Conservation (phyloP, 2,113 vertebrate genomes). For the Saccopteryx bilineata region DNA sequence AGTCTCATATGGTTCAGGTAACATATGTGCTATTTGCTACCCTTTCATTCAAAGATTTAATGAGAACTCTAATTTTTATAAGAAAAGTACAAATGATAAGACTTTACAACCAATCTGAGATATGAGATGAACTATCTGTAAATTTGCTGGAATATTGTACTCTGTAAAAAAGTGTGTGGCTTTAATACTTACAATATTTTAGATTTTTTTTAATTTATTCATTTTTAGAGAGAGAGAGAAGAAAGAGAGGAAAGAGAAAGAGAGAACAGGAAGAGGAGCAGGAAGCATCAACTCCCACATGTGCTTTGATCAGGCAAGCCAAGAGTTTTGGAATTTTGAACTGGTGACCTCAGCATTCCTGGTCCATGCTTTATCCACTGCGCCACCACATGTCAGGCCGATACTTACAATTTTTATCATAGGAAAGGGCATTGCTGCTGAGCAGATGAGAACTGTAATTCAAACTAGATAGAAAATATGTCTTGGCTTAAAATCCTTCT, state of each 20-base stretch:
- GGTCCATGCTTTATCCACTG: too few species aligned
- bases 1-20: neutral
- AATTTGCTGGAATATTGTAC: neutral
- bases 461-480: accelerated
- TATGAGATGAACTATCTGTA: neutral
- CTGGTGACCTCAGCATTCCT: too few species aligned
- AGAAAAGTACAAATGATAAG: neutral
- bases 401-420: neutral
- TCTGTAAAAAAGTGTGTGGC: neutral
- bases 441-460: neutral
- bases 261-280: too few species aligned
- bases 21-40: neutral
- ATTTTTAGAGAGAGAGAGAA: too few species aligned
- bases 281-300: too few species aligned
- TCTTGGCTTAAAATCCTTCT: neutral
- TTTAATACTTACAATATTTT: neutral
- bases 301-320: too few species aligned
- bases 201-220: too few species aligned
- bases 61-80: conserved; percentile 30
- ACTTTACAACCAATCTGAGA: neutral
- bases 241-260: too few species aligned
- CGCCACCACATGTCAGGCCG: too few species aligned
- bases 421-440: neutral
- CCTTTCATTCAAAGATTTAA: conserved; percentile 51
- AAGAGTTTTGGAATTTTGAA: too few species aligned